These are phyloP conservation scores for Drosophila carrolli DNA, from an alignment of 1,140 invertebrate genomes.

Conservation along the genomic window DNA sequence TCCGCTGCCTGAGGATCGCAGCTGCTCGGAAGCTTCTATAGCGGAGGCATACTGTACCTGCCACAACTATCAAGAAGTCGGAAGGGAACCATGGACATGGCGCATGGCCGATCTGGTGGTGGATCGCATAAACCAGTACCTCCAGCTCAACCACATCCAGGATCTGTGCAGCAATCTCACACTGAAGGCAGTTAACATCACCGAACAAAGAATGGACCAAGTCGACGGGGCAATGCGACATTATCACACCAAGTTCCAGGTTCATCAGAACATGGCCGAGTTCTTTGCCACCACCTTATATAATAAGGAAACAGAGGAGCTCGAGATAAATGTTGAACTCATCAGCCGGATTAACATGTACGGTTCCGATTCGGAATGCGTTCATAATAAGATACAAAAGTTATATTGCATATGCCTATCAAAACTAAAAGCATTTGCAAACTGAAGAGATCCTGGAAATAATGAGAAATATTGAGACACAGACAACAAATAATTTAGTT, in stretches of 20 bases:
- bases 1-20: conserved; percentile 87
- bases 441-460: neutral
- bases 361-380: conserved; percentile 85
- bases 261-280: conserved; percentile 85
- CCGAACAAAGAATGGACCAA: conserved; percentile 15
- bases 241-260: conserved; percentile 34
- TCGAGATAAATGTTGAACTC: conserved; percentile 63
- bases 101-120: conserved; percentile 84
- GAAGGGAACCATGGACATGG: conserved; percentile 75
- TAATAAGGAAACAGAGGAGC: conserved; percentile 41
- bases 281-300: conserved; percentile 86
- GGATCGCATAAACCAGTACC: conserved; percentile 82
- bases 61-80: conserved; percentile 84
- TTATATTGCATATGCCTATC: conserved; percentile 84
- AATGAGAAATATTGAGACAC: neutral
- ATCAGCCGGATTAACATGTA: conserved; percentile 88
- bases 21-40: conserved; percentile 89
- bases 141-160: conserved; percentile 90
- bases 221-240: neutral
- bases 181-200: conserved; percentile 10
- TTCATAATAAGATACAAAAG: conserved; percentile 84
- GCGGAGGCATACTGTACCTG: conserved; percentile 92
- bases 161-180: conserved; percentile 84
- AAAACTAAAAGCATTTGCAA: neutral
- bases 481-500: no score